Conservation (phyloP, 2,113 vertebrate species). For the Mesembrinibis cayennensis region DNA sequence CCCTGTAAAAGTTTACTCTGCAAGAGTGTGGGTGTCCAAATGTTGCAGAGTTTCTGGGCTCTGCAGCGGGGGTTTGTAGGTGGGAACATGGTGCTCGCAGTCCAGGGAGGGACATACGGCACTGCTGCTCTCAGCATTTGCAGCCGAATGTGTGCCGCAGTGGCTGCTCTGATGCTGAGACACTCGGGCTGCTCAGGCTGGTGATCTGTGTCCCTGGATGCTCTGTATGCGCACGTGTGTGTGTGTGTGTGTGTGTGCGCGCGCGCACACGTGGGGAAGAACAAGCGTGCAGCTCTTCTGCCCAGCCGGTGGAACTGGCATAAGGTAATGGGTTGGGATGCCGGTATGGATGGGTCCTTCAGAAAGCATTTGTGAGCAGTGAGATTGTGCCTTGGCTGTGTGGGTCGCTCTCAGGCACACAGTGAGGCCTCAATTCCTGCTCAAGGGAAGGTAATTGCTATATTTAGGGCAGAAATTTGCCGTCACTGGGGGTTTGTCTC, state of each 20-base stretch:
- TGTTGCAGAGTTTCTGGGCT: background rate
- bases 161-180: background rate
- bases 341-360: background rate
- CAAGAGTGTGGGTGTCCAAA: background rate
- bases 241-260: background rate
- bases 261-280: rapidly evolving
- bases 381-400: background rate
- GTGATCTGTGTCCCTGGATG: background rate
- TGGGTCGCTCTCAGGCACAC: background rate
- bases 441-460: background rate
- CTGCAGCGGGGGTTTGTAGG: background rate
- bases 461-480: background rate
- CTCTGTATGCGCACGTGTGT: rapidly evolving
- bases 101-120: background rate
- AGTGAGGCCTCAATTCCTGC: background rate
- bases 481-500: background rate
- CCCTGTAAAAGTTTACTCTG: background rate
- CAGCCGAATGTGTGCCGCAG: background rate
- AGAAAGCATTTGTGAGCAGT: background rate
- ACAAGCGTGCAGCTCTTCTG: background rate
- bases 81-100: background rate
- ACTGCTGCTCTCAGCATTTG: rapidly evolving
- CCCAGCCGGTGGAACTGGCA: background rate
- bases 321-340: background rate
- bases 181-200: background rate